Base-by-base conservation (phyloP, 2,888 invertebrate species). In the Sympetrum striolatum region DNA sequence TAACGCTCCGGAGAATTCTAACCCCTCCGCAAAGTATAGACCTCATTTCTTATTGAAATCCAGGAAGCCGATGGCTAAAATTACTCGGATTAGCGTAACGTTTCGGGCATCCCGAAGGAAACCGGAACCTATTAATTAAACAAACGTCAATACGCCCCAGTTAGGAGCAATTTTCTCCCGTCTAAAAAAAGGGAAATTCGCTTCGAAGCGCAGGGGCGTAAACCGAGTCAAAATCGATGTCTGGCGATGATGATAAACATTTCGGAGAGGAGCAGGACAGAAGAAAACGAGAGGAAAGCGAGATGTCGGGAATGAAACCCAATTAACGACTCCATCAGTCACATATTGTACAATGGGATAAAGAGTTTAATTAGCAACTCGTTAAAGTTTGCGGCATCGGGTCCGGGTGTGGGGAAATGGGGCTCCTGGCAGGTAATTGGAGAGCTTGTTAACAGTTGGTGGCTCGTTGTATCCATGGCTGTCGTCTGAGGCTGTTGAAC, bases 251-350 rank as follows among this genome's bases (percentile, higher is more conserved):
- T 53, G 58, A 82, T 31, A 58, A 80, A 44, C 39, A 44, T 5
- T n/a, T 12, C 15, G 39, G 53, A 15, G 86, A 53, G 14, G 60
- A 37, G 60, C 60, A 60, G 35, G 22, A n/a, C 12, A 31, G 73
- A 73, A 73, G 86, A 64, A 82, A 82, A 82, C 35, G 58, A n/a
- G 58, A 35, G 58, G 44, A 82, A 82, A 82, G 60, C 35, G 86
- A 86, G 37, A 86, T 60, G 18, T 31, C 60, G 86, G 60, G 60
- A 86, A 86, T 86, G 86, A 86, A 86, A 86, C 86, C 86, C 86
- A 86, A 86, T 86, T 86, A 86, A 86, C 86, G 86, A 86, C 86
- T 86, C 86, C 86, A 86, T 86, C 86, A 86, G 60, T 86, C 86
- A 86, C 86, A 48, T 86, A 86, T 60, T 86, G 86, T 64, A 86